A percentile compares a stretch with the other conserved stretches of the same genome.
Evolutionary conservation across 1,140 invertebrate genomes (phyloP).

Genomic region (Charaxes varanes): DNA sequence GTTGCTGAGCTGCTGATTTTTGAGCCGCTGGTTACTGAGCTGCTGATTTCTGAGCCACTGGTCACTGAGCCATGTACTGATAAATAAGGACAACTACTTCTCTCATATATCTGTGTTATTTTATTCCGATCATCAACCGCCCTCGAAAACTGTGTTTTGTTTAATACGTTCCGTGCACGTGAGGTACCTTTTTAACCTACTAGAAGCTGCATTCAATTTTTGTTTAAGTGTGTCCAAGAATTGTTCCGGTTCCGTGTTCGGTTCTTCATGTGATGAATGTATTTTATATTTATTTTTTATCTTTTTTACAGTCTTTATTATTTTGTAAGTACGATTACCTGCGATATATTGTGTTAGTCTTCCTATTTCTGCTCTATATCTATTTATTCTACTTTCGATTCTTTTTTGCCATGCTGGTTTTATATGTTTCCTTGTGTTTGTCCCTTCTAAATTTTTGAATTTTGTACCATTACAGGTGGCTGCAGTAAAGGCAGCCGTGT

Average conservation of each 20-base stretch:
- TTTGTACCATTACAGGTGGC: not conserved
- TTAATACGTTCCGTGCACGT: too few species aligned
- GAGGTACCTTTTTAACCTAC: conserved; percentile 15
- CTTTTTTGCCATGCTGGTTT: not conserved
- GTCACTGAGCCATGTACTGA: too few species aligned
- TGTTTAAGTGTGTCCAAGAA: conserved; percentile 28
- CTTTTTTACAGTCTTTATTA: conserved; percentile 10
- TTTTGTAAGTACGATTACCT: conserved; percentile 13
- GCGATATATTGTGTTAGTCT: conserved; percentile 16
- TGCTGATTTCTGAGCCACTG: too few species aligned
- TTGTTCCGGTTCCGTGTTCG: conserved; percentile 13
- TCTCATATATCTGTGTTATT: too few species aligned
- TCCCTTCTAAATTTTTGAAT: not conserved
- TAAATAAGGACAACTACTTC: too few species aligned
- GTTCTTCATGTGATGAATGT: conserved; percentile 21
- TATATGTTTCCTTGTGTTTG: not conserved
- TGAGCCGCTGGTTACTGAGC: too few species aligned
- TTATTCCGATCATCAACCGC: too few species aligned
- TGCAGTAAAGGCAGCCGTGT: not conserved
- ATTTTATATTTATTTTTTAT: conserved; percentile 16
- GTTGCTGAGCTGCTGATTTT: too few species aligned
- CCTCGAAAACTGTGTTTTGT: too few species aligned
- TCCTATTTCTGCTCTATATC: not conserved
- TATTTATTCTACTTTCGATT: not conserved
- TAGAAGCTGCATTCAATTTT: conserved; percentile 14